These are phyloP conservation scores for Nettapus auritus DNA, from an alignment of 2,113 vertebrate genomes.

Conservation along the genomic window DNA sequence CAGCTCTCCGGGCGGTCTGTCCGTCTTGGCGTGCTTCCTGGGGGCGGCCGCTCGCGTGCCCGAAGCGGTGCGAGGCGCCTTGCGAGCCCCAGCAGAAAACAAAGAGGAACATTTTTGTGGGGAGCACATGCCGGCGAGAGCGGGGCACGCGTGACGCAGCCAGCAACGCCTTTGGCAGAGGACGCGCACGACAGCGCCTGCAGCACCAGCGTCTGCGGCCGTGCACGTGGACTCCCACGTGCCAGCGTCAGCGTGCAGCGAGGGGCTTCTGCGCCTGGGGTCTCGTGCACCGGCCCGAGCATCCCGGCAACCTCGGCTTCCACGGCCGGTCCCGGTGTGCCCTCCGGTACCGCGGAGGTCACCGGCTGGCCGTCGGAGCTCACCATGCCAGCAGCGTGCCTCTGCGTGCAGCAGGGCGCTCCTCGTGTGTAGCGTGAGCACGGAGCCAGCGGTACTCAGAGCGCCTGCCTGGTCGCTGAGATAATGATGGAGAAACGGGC, in stretches of 20 bases:
- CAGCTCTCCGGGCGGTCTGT: accelerated
- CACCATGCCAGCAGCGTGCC: not conserved
- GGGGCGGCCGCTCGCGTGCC: not conserved
- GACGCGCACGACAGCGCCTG: accelerated
- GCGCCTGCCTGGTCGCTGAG: accelerated
- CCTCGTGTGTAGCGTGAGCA: not conserved
- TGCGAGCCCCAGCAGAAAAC: no score
- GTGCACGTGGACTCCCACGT: accelerated
- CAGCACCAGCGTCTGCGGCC: accelerated
- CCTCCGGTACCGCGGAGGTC: not conserved
- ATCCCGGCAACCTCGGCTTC: accelerated
- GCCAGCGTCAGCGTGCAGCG: accelerated
- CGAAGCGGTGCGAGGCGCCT: accelerated
- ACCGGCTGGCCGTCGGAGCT: accelerated
- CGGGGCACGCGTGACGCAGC: not conserved
- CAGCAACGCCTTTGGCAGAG: not conserved
- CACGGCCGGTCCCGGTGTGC: accelerated
- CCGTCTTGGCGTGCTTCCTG: accelerated
- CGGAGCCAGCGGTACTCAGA: accelerated
- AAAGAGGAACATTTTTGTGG: not conserved
- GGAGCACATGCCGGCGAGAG: accelerated
- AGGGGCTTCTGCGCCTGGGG: no score
- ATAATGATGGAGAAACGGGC: not conserved
- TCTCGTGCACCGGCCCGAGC: no score
- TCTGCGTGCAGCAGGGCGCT: not conserved